Base-by-base conservation (phyloP, 2,113 vertebrate species). In the Oreocharis arfaki region DNA sequence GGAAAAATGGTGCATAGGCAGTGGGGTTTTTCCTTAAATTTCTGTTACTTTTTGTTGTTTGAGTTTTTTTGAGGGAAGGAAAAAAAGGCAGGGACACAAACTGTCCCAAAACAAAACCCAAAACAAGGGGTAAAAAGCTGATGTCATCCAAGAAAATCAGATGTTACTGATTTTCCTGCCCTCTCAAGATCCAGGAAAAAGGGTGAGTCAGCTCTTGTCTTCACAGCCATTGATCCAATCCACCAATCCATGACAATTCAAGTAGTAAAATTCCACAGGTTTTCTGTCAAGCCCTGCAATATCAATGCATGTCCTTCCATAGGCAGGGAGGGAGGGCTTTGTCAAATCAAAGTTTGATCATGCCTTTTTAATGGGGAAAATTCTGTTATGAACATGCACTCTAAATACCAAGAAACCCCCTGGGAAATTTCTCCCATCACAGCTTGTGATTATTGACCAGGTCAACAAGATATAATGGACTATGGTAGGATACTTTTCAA, bases 221-320 rank as follows among this genome's bases (percentile, higher is more conserved):
- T 89, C 35, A 5, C 3, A 84, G 13, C 4, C 18, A 24, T 30
- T 55, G 9, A 61, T 88, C 69, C 32, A 50, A 32, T 30, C 11
- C 22, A 56, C 5, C 6, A 37, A 22, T 9, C n/a, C 41, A 27
- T 3, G 39, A 28, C 4, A 85, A 50, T 37, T 70, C 9, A 47
- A 67, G 22, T 3, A 33, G 7, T 23, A 41, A 81, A 84, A 47
- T 27, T 55, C 18, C 12, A 3, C 12, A 16, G 6, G 2, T 39
- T 84, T 89, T 74, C 46, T 87, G 23, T 42, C 5, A 7, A 69
- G 8, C 12, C 13, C 63, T 50, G 33, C 3, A 24, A 5, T 44
- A 30, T 6, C 37, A 35, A 14, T 30, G 14, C 7, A 35, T 0
- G 0, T 56, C 19, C 27, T 9, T 50, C 16, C 27, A 44, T 6